Evolutionary conservation across 2,113 vertebrate species (phyloP).

Genomic region (Pitta sordida): DNA sequence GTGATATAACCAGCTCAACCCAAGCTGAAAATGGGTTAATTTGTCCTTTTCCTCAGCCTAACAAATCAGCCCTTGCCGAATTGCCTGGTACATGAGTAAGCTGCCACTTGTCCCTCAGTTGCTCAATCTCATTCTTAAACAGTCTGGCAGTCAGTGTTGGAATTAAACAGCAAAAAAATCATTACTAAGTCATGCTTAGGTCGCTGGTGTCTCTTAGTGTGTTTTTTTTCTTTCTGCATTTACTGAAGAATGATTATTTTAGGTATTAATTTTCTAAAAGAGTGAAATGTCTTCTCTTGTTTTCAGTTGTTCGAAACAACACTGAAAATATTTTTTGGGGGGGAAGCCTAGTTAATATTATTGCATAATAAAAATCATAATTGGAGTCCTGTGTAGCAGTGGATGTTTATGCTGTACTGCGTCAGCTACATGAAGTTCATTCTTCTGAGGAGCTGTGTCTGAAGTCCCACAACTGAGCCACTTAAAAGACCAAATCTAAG

Average conservation of each 20-base stretch:
- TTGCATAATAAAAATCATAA: background rate
- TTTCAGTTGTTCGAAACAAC: background rate
- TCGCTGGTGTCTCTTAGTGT: background rate
- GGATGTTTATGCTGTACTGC: background rate
- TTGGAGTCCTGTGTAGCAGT: background rate
- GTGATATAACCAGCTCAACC: background rate
- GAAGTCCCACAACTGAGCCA: background rate
- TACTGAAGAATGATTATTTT: background rate
- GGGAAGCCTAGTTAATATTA: background rate
- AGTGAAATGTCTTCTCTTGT: background rate
- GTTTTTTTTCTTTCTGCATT: background rate
- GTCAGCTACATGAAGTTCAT: background rate
- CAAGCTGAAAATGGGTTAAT: background rate
- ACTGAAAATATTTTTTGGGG: background rate
- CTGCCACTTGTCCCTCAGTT: background rate
- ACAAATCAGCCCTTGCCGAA: background rate
- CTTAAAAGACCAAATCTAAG: background rate
- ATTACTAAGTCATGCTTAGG: background rate
- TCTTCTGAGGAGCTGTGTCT: background rate
- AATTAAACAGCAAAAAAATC: background rate
- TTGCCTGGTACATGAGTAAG: background rate
- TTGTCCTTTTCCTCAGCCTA: background rate
- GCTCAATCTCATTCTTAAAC: accelerated
- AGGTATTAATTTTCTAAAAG: background rate
- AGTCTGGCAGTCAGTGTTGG: background rate